phyloP scores from a whole-genome alignment of 2,888 invertebrate genomes.

The Chalcis sispes region DNA sequence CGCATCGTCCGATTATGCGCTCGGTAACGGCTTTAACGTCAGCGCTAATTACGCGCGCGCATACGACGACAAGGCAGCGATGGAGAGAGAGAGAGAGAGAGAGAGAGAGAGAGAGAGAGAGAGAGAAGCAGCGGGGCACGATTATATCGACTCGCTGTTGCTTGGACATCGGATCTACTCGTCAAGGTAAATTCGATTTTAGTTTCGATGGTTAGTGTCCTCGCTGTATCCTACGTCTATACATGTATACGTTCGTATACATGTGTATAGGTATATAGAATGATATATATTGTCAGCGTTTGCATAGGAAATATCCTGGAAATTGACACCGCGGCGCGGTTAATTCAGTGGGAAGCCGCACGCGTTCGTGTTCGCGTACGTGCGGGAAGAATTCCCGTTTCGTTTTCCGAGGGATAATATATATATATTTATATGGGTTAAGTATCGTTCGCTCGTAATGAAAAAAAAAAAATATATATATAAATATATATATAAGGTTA shows the following conservation, averaged over 20 bases:
- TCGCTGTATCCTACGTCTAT: not conserved
- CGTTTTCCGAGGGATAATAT: no score
- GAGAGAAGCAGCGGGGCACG: no score
- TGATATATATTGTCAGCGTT: no score
- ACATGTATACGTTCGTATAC: no score
- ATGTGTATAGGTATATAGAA: no score
- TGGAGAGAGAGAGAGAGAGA: no score
- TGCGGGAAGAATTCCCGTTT: no score
- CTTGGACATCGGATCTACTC: constrained; percentile 51
- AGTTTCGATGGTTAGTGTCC: not conserved
- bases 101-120: no score
- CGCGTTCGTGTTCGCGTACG: not conserved
- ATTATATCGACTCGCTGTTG: constrained; percentile 29
- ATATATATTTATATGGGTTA: no score
- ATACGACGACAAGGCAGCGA: not conserved
- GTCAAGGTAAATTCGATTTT: constrained; percentile 57
- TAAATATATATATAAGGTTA: no score
- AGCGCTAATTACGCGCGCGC: constrained; percentile 52
- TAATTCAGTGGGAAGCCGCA: not conserved
- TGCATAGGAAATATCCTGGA: constrained; percentile 48
- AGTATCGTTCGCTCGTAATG: no score
- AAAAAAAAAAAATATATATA: no score
- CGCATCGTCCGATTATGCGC: constrained; percentile 21
- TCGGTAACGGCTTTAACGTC: constrained; percentile 56
- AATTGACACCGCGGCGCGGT: constrained; percentile 46